phyloP scores from a whole-genome alignment of 1,140 invertebrate genomes.

The Lepidurus apus region DNA sequence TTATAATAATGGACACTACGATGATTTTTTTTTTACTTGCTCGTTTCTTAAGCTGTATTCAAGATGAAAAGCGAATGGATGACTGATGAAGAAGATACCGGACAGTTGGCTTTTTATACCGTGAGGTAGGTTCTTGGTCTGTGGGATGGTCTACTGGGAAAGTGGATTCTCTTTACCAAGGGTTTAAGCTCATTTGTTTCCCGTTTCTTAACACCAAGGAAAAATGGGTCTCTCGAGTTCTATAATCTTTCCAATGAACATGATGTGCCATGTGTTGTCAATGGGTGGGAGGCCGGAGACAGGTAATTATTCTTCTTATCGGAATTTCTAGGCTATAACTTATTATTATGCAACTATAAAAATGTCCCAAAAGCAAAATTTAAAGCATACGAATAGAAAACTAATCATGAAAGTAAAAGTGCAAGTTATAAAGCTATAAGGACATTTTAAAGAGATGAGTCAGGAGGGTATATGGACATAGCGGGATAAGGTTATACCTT shows the following conservation, averaged over 20 bases:
- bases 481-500: not conserved
- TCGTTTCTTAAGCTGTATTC: not conserved
- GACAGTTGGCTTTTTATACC: not conserved
- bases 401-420: too few species aligned
- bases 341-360: too few species aligned
- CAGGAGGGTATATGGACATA: not conserved
- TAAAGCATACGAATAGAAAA: too few species aligned
- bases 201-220: not conserved
- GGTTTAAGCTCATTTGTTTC: not conserved
- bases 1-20: not conserved
- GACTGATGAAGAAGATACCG: not conserved
- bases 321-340: too few species aligned
- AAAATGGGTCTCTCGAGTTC: constrained; percentile 8
- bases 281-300: not conserved
- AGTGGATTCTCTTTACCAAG: not conserved
- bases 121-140: not conserved
- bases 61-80: not conserved
- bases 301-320: not conserved
- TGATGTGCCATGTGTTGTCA: not conserved
- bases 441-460: not conserved
- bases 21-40: not conserved
- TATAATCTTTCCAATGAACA: not conserved
- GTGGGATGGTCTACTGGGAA: not conserved
- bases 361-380: too few species aligned
- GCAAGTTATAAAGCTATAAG: not conserved